A percentile compares a stretch with the other conserved stretches of the same genome.
These are phyloP conservation scores for Thecophora atra DNA, from an alignment of 2,888 invertebrate species.

Conservation along the genomic window DNA sequence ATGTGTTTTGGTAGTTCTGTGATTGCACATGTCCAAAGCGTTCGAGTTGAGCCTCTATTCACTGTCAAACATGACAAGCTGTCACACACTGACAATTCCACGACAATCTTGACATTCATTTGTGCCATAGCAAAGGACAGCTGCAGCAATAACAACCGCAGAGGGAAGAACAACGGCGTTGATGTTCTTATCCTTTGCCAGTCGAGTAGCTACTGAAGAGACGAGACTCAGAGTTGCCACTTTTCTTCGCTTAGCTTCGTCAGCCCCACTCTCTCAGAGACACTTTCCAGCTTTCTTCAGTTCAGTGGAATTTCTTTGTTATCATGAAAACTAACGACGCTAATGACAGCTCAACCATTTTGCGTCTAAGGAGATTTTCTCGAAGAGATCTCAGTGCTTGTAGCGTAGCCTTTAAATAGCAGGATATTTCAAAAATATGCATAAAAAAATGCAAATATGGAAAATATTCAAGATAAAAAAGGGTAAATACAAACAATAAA, in stretches of 20 bases:
- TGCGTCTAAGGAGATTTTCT: not conserved
- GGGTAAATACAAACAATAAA: no score
- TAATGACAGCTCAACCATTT: constrained; percentile 26
- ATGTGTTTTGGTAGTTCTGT: no score
- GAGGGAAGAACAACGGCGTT: not conserved
- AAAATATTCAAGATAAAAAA: no score
- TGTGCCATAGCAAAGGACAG: not conserved
- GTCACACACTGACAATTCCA: constrained; percentile 13
- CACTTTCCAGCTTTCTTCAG: not conserved
- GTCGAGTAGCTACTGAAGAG: no score
- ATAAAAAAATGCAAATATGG: no score
- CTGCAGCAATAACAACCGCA: not conserved
- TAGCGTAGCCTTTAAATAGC: no score
- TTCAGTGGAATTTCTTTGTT: not conserved
- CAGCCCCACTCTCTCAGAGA: not conserved
- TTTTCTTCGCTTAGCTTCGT: no score
- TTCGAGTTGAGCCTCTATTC: not conserved
- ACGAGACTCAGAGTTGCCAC: no score
- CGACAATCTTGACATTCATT: constrained; percentile 16
- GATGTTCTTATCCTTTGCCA: no score
- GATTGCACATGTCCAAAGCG: no score
- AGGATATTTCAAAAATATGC: no score
- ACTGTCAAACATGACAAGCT: constrained; percentile 18
- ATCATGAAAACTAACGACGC: constrained; percentile 14
- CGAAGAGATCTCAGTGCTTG: no score